Base-by-base conservation (phyloP, 2,797 vertebrate genomes). In the Florisuga fusca region DNA sequence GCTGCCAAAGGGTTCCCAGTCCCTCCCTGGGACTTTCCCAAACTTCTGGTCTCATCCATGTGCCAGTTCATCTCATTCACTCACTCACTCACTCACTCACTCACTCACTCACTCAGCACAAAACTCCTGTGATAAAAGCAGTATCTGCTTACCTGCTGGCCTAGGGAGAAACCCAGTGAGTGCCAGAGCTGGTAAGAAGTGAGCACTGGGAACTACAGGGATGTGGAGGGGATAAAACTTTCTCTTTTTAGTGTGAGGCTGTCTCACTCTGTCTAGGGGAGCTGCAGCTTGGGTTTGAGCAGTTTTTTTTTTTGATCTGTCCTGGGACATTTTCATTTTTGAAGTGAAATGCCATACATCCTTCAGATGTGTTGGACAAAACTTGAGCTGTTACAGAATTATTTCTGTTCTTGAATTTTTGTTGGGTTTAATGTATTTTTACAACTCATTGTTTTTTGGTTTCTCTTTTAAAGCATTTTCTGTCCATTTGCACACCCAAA, bases 1-100 rank as follows among this genome's bases (percentile, higher is more conserved):
- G 61, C 87, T 89, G 87, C 82, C 61, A 77, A 15, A 68, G 76
- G 78, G 50, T 75, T 94, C 84, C 91, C 90, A 58, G n/a, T 80
- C 46, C n/a, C 46, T 84, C 77, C 29, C 66, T 33, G 79, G 48
- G 21, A 22, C 51, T 84, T 69, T 69, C 27, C 20, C 36, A 82
- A 67, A 11, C 51, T 61, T 84, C 19, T 58, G 51, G 63, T 85
- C 59, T 93, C 81, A 31, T 43, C 50, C n/a, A 10, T 0, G 10
- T 69, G 33, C 34, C 55, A 75, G 4, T 63, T 82, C 45, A 63
- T n/a, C n/a, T n/a, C n/a, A n/a, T n/a, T 92, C 45, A 46, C 45
- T 46, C 7, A 0, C 18, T 87, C 27, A 7, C 51, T 48, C 16
- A 31, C n/a, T n/a, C n/a, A n/a, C n/a, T n/a, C n/a, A n/a, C n/a